Conservation (phyloP, 1,140 invertebrate genomes). For the Drosophila eugracilis region DNA sequence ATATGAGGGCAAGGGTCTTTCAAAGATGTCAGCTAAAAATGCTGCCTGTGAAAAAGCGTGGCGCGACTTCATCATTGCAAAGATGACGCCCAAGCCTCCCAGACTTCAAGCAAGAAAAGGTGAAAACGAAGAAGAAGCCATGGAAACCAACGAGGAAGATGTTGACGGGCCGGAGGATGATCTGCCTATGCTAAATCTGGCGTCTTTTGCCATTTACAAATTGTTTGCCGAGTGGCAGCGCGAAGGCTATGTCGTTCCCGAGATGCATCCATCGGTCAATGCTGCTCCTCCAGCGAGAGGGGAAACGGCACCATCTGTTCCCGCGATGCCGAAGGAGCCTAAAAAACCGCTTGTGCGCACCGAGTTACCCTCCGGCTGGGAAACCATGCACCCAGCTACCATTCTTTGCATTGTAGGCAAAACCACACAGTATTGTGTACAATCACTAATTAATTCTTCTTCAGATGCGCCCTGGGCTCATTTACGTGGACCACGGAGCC, state of each 20-base stretch:
- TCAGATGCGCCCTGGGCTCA: conserved; percentile 89
- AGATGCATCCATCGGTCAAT: too few relatives aligned
- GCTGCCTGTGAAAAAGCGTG: conserved; percentile 90
- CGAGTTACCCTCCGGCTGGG: conserved; percentile 87
- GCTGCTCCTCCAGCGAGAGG: conserved; percentile 43
- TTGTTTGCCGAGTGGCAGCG: conserved; percentile 91
- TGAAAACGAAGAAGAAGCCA: background rate
- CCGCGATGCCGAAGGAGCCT: too few relatives aligned
- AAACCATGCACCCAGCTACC: conserved; percentile 89
- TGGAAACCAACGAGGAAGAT: conserved; percentile 34
- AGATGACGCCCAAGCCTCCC: too few relatives aligned
- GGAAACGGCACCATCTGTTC: conserved; percentile 9
- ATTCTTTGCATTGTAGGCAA: conserved; percentile 86
- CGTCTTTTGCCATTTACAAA: conserved; percentile 91
- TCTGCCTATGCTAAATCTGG: conserved; percentile 91
- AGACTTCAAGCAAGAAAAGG: conserved; percentile 16
- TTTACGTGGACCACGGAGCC: conserved; percentile 87
- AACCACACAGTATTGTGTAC: too few relatives aligned
- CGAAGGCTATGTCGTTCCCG: conserved; percentile 87
- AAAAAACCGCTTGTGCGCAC: conserved; percentile 77
- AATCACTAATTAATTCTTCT: background rate
- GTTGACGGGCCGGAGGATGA: conserved; percentile 78
- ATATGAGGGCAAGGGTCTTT: conserved; percentile 60
- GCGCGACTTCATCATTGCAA: conserved; percentile 84
- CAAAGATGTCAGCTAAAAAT: conserved; percentile 84